Percentiles rank a stretch among this genome's conserved stretches.
phyloP scores from a whole-genome alignment of 2,888 invertebrate species.

The Lepidochrysops patricia region DNA sequence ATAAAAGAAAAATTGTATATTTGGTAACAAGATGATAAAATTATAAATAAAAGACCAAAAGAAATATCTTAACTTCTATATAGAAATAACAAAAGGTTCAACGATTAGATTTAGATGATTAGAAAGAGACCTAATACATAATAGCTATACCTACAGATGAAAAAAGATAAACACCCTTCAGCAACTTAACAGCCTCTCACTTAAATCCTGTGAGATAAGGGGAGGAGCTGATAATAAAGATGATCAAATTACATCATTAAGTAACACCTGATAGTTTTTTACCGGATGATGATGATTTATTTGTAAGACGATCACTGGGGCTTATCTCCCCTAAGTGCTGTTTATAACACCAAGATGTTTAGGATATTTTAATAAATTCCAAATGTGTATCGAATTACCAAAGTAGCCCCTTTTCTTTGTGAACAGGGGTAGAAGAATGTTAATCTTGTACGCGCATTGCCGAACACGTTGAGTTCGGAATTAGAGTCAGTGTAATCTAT shows the following conservation, averaged over 20 bases:
- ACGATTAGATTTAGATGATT: too few species aligned
- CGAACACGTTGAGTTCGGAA: constrained; percentile 26
- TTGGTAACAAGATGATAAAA: too few species aligned
- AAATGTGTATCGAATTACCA: constrained; percentile 66
- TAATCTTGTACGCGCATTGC: constrained; percentile 51
- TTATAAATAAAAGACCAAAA: not conserved
- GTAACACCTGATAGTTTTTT: constrained; percentile 35
- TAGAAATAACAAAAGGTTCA: too few species aligned
- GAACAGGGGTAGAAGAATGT: constrained; percentile 49
- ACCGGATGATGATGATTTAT: constrained; percentile 64
- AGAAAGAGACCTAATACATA: too few species aligned
- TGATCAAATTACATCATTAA: not conserved
- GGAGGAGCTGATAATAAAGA: not conserved
- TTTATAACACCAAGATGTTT: constrained; percentile 62
- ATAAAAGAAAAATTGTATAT: too few species aligned
- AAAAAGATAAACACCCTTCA: not conserved
- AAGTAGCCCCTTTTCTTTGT: constrained; percentile 51
- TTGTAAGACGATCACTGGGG: constrained; percentile 57
- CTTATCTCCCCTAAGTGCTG: constrained; percentile 63
- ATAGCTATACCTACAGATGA: too few species aligned
- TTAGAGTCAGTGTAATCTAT: constrained; percentile 20
- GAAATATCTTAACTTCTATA: too few species aligned
- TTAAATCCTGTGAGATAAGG: not conserved
- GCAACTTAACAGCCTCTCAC: not conserved
- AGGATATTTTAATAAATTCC: constrained; percentile 70